Evolutionary conservation across 2,797 vertebrate genomes (phyloP).

Genomic region (Notolabrus celidotus): DNA sequence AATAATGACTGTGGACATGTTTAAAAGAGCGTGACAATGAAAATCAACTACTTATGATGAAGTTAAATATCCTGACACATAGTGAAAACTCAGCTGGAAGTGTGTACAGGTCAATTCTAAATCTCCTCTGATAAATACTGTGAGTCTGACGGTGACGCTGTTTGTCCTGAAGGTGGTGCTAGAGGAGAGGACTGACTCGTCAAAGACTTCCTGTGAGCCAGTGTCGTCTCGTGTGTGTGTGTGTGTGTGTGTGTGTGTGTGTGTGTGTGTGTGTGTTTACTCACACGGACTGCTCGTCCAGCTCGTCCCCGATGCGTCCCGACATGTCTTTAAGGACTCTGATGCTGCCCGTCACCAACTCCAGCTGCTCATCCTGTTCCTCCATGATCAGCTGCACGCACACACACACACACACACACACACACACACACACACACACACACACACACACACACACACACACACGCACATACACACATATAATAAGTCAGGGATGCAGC

Average conservation of each 20-base stretch:
- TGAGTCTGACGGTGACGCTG: background rate
- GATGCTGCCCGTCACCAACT: conserved; percentile 90
- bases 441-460: too few species aligned
- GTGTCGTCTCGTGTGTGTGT: too few species aligned
- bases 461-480: too few species aligned
- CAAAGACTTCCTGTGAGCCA: background rate
- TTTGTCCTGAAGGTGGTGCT: background rate
- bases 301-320: conserved; percentile 85
- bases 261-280: conserved; percentile 37
- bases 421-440: too few species aligned
- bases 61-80: too few species aligned
- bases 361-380: conserved; percentile 89
- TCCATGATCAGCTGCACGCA: conserved; percentile 86
- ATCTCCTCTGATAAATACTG: too few species aligned
- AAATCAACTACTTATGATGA: too few species aligned
- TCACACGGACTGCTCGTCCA: conserved; percentile 90
- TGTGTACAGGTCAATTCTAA: too few species aligned
- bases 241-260: background rate
- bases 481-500: too few species aligned
- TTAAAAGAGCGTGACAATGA: too few species aligned
- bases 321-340: conserved; percentile 91
- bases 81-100: too few species aligned
- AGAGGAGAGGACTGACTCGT: background rate
- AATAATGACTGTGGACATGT: too few species aligned
- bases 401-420: conserved; percentile 37